Evolutionary conservation across 2,113 vertebrate species (phyloP).

Genomic region (Mormoops blainvillei): DNA sequence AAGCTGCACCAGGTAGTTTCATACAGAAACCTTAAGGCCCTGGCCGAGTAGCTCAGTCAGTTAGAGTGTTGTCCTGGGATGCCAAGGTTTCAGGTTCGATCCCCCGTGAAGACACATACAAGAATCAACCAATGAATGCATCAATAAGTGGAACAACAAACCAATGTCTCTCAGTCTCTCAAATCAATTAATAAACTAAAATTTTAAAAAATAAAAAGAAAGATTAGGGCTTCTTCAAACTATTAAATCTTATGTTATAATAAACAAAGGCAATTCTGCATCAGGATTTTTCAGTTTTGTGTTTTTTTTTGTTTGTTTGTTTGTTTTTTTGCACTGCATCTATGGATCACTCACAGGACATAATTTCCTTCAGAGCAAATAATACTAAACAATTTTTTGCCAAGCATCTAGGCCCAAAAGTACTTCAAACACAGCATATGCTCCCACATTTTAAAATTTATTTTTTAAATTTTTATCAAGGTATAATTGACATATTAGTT

Average conservation of each 20-base stretch:
- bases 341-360: not conserved
- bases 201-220: not conserved
- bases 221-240: not conserved
- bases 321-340: not conserved
- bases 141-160: no score
- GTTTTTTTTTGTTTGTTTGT: not conserved
- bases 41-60: no score
- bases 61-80: no score
- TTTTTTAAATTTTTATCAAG: not conserved
- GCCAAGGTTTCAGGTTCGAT: no score
- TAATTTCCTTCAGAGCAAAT: not conserved
- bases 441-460: not conserved
- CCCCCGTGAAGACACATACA: no score
- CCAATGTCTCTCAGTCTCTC: no score
- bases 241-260: not conserved
- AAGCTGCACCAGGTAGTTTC: not conserved
- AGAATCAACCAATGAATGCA: no score
- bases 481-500: not conserved
- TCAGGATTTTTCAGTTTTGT: not conserved
- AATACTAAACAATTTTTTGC: not conserved
- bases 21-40: not conserved
- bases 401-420: not conserved
- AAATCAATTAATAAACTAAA: no score
- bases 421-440: not conserved
- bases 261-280: not conserved